These are phyloP conservation scores for Pionites leucogaster DNA, from an alignment of 2,113 vertebrate genomes.

Conservation along the genomic window DNA sequence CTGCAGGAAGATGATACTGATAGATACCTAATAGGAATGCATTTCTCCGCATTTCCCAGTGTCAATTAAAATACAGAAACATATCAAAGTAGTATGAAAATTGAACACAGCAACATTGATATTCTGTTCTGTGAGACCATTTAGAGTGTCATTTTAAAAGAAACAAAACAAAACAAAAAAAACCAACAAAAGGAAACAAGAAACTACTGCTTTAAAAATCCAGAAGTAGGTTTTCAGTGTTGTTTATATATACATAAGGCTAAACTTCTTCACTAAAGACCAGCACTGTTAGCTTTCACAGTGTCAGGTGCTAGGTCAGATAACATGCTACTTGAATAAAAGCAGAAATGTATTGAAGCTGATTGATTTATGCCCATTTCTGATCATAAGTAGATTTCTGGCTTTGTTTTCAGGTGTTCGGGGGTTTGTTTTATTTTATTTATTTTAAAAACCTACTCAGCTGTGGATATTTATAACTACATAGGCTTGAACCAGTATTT, in stretches of 20 bases:
- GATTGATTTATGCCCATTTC: not conserved
- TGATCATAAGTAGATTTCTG: not conserved
- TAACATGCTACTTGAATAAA: not conserved
- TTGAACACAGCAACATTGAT: not conserved
- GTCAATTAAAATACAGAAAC: not conserved
- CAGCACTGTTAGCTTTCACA: not conserved
- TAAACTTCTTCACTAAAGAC: not conserved
- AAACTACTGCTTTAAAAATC: not conserved
- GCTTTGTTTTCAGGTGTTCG: not conserved
- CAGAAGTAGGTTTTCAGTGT: not conserved
- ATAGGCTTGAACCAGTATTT: not conserved
- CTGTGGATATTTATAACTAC: not conserved
- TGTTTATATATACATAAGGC: not conserved
- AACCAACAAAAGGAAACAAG: not conserved
- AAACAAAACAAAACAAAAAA: not conserved
- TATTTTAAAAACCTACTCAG: not conserved
- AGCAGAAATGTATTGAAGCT: not conserved
- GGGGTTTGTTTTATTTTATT: not conserved
- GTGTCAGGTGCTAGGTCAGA: not conserved
- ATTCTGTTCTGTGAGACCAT: not conserved
- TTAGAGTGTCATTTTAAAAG: not conserved
- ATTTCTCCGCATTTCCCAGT: not conserved
- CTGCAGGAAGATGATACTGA: not conserved
- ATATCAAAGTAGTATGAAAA: not conserved
- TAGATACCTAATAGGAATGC: not conserved